Percentiles rank a stretch among this genome's conserved stretches.
Conservation (phyloP, 2,113 vertebrate species). For the Speoplatyrhinus poulsoni region DNA sequence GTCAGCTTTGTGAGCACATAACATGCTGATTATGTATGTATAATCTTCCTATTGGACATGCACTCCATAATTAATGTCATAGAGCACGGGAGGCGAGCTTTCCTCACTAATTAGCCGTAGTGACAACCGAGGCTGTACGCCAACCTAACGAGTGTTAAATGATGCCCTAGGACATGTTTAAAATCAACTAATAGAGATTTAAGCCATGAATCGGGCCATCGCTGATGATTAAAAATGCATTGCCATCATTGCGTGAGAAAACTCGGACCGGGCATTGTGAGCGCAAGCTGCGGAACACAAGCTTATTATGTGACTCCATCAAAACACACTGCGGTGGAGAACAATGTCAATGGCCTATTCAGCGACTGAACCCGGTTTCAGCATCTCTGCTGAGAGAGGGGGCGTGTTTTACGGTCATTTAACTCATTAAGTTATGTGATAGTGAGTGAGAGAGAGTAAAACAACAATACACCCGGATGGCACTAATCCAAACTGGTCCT, state of each 20-base stretch:
- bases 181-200: background rate
- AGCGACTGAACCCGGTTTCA: no score
- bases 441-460: constrained; percentile 35
- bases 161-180: constrained; percentile 17
- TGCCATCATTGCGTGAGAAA: constrained; percentile 12
- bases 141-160: constrained; percentile 15
- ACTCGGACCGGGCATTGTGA: no score
- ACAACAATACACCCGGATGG: constrained; percentile 38
- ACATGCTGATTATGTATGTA: constrained; percentile 29
- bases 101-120: constrained; percentile 24
- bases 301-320: no score
- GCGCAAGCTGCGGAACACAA: no score
- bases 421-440: constrained; percentile 46
- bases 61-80: constrained; percentile 55
- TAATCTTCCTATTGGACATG: constrained; percentile 12
- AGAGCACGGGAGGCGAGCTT: constrained; percentile 26
- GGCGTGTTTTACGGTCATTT: constrained; percentile 32
- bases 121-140: constrained; percentile 13
- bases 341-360: no score
- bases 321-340: no score
- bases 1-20: constrained; percentile 20
- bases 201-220: background rate
- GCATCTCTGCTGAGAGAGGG: constrained; percentile 1
- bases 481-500: constrained; percentile 34
- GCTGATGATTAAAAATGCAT: background rate